Evolutionary conservation across 2,888 invertebrate species (phyloP).

Genomic region (Hirtodrosophila duncani): DNA sequence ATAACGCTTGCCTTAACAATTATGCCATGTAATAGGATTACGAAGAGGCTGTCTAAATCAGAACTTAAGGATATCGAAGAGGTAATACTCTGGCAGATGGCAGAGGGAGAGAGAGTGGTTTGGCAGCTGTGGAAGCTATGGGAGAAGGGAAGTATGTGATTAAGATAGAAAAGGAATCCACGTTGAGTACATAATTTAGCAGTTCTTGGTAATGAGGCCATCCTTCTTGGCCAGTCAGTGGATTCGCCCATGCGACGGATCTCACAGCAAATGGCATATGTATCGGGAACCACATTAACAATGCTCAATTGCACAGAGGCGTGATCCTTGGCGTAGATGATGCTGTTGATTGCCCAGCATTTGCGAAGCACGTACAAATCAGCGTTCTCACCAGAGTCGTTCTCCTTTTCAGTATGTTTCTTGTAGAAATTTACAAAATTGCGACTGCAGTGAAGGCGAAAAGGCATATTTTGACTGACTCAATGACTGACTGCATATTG

Average conservation of each 20-base stretch:
- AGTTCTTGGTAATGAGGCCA: slow-evolving; percentile 88
- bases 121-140: no score
- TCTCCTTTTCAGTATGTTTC: slow-evolving; percentile 87
- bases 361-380: slow-evolving; percentile 99
- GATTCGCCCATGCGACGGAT: slow-evolving; percentile 99
- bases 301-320: slow-evolving; percentile 98
- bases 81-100: no score
- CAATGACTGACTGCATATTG: no score
- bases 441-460: slow-evolving; percentile 69
- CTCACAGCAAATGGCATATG: slow-evolving; percentile 97
- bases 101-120: no score
- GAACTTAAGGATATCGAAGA: no score
- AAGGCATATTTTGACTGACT: no score
- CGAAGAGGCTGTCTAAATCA: no score
- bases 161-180: slow-evolving; percentile 63
- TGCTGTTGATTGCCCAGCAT: slow-evolving; percentile 98
- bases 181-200: slow-evolving; percentile 51
- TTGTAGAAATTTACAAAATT: slow-evolving; percentile 68
- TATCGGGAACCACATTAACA: slow-evolving; percentile 95
- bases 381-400: slow-evolving; percentile 99
- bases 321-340: slow-evolving; percentile 99
- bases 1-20: no score
- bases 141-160: no score
- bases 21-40: no score
- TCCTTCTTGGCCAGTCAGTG: slow-evolving; percentile 98